A percentile compares a stretch with the other conserved stretches of the same genome.
Conservation (phyloP, 2,113 vertebrate species). For the Rhabdornis inornatus region DNA sequence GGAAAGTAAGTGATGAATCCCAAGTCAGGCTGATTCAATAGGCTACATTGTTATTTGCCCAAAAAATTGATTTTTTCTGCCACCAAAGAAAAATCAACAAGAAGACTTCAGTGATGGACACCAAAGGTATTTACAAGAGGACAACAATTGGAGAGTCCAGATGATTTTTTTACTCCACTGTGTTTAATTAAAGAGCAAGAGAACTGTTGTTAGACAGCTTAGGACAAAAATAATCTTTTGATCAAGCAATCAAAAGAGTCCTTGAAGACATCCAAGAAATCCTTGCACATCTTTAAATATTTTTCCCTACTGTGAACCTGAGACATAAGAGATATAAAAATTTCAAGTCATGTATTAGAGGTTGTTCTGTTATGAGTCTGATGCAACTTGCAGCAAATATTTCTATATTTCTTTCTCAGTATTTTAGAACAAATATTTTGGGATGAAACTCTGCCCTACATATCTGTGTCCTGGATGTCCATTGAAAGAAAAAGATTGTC, state of each 20-base stretch:
- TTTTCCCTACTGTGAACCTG: neutral
- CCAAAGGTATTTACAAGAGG: neutral
- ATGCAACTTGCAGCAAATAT: neutral
- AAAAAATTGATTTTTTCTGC: neutral
- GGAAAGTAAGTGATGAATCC: neutral
- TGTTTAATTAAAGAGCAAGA: neutral
- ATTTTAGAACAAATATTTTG: neutral
- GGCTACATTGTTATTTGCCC: neutral
- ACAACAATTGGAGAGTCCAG: neutral
- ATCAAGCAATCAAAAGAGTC: neutral
- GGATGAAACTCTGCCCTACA: neutral
- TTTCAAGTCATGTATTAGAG: neutral
- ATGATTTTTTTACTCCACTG: neutral
- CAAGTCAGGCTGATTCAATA: neutral
- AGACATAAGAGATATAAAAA: neutral
- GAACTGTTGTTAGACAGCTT: neutral
- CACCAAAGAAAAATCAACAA: neutral
- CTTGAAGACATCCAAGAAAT: neutral
- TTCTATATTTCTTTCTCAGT: neutral
- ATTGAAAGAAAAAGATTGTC: neutral
- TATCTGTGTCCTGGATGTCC: neutral
- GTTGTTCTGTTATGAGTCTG: neutral
- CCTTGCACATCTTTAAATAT: neutral
- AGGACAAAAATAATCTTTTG: neutral
- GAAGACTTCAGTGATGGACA: neutral